Conservation (phyloP, 2,797 vertebrate species). For the Oreochromis grahami region DNA sequence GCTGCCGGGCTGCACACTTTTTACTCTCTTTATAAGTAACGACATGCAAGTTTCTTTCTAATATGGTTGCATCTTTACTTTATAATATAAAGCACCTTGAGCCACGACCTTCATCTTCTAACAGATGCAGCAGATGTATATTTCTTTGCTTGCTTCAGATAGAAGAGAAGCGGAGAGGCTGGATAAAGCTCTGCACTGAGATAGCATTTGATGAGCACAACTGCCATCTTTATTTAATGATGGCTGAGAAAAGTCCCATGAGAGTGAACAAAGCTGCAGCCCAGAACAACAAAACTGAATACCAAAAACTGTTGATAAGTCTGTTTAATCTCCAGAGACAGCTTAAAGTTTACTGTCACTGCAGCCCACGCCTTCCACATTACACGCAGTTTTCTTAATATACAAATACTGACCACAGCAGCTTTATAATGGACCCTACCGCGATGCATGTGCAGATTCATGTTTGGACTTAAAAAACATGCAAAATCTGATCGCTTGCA, state of each 20-base stretch:
- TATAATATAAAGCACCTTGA: not conserved
- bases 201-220: not conserved
- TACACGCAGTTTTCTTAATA: not conserved
- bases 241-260: not conserved
- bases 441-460: not conserved
- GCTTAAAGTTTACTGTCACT: not conserved
- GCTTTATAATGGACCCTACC: not conserved
- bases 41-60: fast-evolving
- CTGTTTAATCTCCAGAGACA: not conserved
- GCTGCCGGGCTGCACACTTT: not conserved
- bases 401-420: not conserved
- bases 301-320: not conserved
- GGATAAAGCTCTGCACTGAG: not conserved
- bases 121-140: not conserved
- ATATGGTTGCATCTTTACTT: not conserved
- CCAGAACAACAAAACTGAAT: not conserved
- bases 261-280: not conserved
- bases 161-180: not conserved
- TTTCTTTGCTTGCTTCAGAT: not conserved
- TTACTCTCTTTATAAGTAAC: not conserved
- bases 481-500: not conserved
- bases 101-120: not conserved
- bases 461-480: not conserved
- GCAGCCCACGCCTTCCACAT: not conserved
- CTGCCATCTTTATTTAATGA: not conserved